These are phyloP conservation scores for Nansenia antarctica DNA, from an alignment of 2,113 vertebrate species.

Conservation along the genomic window DNA sequence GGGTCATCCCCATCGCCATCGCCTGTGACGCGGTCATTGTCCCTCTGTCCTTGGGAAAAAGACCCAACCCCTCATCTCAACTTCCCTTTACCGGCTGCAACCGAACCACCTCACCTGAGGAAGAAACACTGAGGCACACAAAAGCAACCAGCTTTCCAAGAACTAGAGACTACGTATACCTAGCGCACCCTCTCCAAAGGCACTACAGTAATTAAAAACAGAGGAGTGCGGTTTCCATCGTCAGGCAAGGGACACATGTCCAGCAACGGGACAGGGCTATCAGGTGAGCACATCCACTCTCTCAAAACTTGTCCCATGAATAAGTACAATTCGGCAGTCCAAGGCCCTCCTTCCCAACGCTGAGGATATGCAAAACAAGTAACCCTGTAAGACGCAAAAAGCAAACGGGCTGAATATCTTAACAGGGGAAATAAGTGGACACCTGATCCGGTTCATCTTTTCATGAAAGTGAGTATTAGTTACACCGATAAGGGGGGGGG, in stretches of 20 bases:
- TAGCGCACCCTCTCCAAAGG: not conserved
- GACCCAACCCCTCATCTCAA: not conserved
- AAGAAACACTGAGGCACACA: not conserved
- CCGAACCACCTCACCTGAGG: not conserved
- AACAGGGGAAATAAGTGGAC: conserved; percentile 40
- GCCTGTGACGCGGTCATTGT: not conserved
- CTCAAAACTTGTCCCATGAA: conserved; percentile 50
- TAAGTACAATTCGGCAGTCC: conserved; percentile 40
- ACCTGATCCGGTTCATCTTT: conserved; percentile 57
- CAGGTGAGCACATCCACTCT: conserved; percentile 23
- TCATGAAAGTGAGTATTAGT: conserved; percentile 54
- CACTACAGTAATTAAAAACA: not conserved
- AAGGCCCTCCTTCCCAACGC: conserved; percentile 2
- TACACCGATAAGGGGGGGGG: not conserved
- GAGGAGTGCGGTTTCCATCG: not conserved
- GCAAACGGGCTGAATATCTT: conserved; percentile 32
- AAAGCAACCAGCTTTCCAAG: not conserved
- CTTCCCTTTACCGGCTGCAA: not conserved
- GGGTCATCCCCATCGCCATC: not conserved
- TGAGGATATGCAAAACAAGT: conserved; percentile 33
- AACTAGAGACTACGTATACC: not conserved
- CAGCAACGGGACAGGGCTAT: conserved; percentile 18
- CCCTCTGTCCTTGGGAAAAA: not conserved
- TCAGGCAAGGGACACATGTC: conserved; percentile 13
- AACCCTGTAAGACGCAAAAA: conserved; percentile 51